Evolutionary conservation across 2,113 vertebrate species (phyloP).

Genomic region (Merops nubicus): DNA sequence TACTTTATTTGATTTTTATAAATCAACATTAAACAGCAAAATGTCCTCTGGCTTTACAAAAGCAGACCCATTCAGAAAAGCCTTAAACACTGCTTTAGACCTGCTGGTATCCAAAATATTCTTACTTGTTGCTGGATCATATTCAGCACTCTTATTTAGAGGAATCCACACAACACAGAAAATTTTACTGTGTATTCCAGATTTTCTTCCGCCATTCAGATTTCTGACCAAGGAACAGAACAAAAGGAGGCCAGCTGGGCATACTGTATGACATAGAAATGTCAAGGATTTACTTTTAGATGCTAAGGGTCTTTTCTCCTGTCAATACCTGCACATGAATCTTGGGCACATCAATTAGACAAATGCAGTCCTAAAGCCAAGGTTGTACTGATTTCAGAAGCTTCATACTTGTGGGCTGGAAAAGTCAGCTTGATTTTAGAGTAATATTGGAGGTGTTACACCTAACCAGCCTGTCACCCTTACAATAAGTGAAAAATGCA

Average conservation of each 20-base stretch:
- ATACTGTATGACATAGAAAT: neutral
- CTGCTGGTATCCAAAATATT: neutral
- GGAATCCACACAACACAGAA: neutral
- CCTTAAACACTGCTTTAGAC: neutral
- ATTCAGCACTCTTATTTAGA: neutral
- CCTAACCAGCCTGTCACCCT: neutral
- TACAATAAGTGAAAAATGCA: neutral
- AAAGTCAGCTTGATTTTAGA: neutral
- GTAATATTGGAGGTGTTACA: neutral
- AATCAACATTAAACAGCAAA: neutral
- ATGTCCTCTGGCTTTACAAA: neutral
- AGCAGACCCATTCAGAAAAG: neutral
- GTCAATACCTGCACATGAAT: neutral
- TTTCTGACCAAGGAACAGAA: neutral
- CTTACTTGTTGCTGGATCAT: neutral
- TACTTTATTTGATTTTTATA: neutral
- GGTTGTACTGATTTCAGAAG: neutral
- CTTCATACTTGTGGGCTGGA: neutral
- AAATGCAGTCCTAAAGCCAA: neutral
- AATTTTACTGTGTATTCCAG: neutral
- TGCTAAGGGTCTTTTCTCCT: neutral
- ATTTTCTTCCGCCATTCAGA: neutral
- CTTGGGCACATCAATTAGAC: neutral
- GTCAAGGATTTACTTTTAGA: conserved; percentile 19
- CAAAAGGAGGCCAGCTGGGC: neutral